Conservation (phyloP, 2,888 invertebrate species). For the Agonopterix arenella region DNA sequence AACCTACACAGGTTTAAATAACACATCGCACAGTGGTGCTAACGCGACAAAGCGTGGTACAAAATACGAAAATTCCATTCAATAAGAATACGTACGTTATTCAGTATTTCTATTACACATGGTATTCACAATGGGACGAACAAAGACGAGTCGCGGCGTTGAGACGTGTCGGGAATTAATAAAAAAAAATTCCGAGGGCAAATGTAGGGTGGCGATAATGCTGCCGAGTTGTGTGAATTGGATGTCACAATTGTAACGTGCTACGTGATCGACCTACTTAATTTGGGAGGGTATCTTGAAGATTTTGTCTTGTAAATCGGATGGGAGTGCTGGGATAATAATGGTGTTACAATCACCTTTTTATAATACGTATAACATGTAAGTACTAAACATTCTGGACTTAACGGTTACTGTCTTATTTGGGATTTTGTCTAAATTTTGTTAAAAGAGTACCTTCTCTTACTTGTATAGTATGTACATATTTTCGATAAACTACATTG, state of each 20-base stretch:
- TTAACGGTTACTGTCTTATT: no score
- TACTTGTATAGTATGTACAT: no score
- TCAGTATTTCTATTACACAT: conserved; percentile 51
- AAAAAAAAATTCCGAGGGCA: conserved; percentile 49
- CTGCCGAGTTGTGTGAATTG: conserved; percentile 49
- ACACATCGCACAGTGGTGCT: conserved; percentile 21
- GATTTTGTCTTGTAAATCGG: conserved; percentile 41
- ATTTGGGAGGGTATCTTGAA: conserved; percentile 34
- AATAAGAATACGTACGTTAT: conserved; percentile 31
- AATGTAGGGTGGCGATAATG: conserved; percentile 52
- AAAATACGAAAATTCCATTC: conserved; percentile 44
- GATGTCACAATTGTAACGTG: conserved; percentile 54
- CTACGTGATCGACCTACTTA: conserved; percentile 56
- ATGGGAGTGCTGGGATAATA: conserved; percentile 26
- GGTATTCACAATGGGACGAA: conserved; percentile 62
- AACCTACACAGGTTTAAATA: not conserved
- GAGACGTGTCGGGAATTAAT: conserved; percentile 67
- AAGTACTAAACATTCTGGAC: no score
- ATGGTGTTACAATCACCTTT: no score
- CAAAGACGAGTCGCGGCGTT: conserved; percentile 39
- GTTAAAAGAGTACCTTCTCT: no score
- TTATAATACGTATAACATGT: no score
- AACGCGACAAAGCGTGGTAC: conserved; percentile 25
- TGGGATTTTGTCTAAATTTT: no score
- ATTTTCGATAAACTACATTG: no score